Evolutionary conservation across 2,888 invertebrate species (phyloP).

Genomic region (Loripinus fragilis): DNA sequence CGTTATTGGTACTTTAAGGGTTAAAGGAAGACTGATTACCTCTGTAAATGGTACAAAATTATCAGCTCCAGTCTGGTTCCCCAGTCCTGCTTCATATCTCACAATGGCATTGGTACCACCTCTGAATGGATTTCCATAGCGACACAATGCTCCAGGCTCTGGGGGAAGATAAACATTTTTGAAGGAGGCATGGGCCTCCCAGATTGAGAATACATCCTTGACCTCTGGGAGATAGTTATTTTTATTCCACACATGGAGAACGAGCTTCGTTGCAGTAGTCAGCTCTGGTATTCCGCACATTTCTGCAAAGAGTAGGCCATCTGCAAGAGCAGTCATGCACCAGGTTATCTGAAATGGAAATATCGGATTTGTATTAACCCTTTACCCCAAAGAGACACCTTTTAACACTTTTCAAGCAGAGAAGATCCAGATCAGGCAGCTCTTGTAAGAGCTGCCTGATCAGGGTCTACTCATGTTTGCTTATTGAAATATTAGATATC

Average conservation of each 20-base stretch:
- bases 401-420: no score
- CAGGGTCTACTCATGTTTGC: no score
- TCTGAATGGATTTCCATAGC: slow-evolving; percentile 67
- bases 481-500: no score
- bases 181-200: slow-evolving; percentile 57
- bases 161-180: slow-evolving; percentile 63
- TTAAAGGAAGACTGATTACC: slow-evolving; percentile 51
- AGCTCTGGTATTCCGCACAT: slow-evolving; percentile 66
- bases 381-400: no score
- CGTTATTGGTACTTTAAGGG: no score
- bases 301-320: slow-evolving; percentile 42
- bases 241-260: slow-evolving; percentile 66
- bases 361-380: no score
- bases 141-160: slow-evolving; percentile 48
- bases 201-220: slow-evolving; percentile 48
- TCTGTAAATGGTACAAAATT: slow-evolving; percentile 56
- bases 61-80: slow-evolving; percentile 34
- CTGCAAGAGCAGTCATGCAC: slow-evolving; percentile 60
- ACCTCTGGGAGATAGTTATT: slow-evolving; percentile 61
- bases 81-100: slow-evolving; percentile 67
- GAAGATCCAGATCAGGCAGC: no score
- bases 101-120: slow-evolving; percentile 66
- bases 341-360: slow-evolving; percentile 58
- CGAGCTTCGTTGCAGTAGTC: slow-evolving; percentile 51
- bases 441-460: no score